Base-by-base conservation (phyloP, 2,113 vertebrate genomes). In the Balaenoptera acutorostrata region DNA sequence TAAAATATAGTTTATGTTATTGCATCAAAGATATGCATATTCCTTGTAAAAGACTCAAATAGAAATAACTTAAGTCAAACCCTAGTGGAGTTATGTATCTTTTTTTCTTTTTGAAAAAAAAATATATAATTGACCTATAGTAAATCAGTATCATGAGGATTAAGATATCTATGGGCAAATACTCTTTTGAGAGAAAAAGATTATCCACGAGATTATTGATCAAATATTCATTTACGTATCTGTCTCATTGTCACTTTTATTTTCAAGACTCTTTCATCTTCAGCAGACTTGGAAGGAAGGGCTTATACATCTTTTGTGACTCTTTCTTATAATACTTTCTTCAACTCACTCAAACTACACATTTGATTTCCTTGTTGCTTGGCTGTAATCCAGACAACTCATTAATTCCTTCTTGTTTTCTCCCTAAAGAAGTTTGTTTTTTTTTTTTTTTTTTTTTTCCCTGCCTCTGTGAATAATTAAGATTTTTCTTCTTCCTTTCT, bases 381-480 rank as follows among this genome's bases (percentile, higher is more conserved):
- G 61, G 55, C n/a, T 77, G 1, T 27, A 61, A 39, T 78, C 25
- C 57, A 92, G n/a, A 78, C 72, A 92, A 92, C 41, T 82, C 93
- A 92, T 87, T 91, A 89, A 89, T 86, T 93, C 44, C 55, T 80
- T 83, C 68, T 52, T 92, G 14, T 39, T 92, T 85, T 64, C 52
- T 85, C 15, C 46, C 33, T 77, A 84, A 88, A 69, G 25, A 96
- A 88, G 25, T 6, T 84, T 81, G 78, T 95, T 72, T 71, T 36
- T 36, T 91, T 90, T 5, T 78, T 27, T 88, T 92, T 93, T 72
- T 77, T 88, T 94, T 6, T 78, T 27, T 88, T 94, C 39, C 4
- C 81, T 81, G 25, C 31, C 64, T 94, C 75, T 96, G 66, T 93
- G 68, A 90, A 95, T 96, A 89, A 77, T 44, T 21, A 90, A 81